Evolutionary conservation across 2,113 vertebrate genomes (phyloP).

Genomic region (Elgaria multicarinata): DNA sequence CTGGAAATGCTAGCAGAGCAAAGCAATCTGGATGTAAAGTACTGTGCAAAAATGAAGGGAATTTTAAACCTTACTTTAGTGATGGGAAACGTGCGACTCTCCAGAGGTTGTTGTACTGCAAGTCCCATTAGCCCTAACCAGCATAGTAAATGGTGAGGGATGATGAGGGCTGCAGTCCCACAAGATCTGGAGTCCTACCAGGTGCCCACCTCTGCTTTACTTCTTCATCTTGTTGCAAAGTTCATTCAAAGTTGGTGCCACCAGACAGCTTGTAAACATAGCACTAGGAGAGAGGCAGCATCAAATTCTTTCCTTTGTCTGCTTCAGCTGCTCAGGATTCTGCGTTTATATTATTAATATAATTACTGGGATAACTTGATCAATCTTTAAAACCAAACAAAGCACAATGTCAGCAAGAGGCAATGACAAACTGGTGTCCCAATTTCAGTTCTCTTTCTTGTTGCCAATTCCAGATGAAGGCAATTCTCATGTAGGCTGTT

Average conservation of each 20-base stretch:
- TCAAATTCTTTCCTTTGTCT: neutral
- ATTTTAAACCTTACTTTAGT: neutral
- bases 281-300: neutral
- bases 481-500: neutral
- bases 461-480: conserved; percentile 1
- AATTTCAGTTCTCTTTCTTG: neutral
- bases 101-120: no score
- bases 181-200: no score
- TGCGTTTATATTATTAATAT: conserved; percentile 14
- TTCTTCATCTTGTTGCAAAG: neutral
- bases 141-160: no score
- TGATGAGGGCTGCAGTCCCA: no score
- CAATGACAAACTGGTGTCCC: neutral
- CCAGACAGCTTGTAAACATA: neutral
- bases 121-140: no score
- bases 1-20: neutral
- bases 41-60: neutral
- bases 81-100: no score
- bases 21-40: neutral
- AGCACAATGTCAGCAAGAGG: neutral
- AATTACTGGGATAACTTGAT: conserved; percentile 8
- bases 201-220: no score
- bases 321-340: neutral
- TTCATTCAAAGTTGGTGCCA: neutral
- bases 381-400: conserved; percentile 24